Conservation (phyloP, 2,797 vertebrate species). For the Tenualosa thibaudeaui region DNA sequence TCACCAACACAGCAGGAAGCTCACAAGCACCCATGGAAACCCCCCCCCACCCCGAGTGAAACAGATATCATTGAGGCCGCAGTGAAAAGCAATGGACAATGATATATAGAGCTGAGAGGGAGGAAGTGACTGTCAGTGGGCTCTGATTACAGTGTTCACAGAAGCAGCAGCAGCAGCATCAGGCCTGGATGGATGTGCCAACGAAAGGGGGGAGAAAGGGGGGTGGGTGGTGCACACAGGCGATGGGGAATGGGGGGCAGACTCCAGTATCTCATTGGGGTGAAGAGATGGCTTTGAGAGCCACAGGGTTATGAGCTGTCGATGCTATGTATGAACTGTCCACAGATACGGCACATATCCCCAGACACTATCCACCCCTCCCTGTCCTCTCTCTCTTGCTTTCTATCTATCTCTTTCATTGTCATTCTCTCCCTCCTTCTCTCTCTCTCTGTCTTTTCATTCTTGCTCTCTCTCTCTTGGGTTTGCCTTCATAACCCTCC, state of each 20-base stretch:
- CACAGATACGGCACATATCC: slow-evolving; percentile 3
- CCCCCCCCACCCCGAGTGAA: neutral
- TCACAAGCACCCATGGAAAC: neutral
- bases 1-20: neutral
- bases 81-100: neutral
- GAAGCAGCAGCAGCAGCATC: neutral
- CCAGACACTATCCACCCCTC: slow-evolving; percentile 14
- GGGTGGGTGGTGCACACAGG: neutral
- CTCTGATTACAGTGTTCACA: slow-evolving; percentile 14
- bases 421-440: slow-evolving; percentile 15
- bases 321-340: slow-evolving; percentile 13
- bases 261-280: slow-evolving; percentile 24
- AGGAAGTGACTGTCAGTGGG: neutral
- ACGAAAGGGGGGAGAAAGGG: neutral
- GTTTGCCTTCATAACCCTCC: slow-evolving; percentile 25
- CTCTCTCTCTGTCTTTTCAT: slow-evolving; percentile 18
- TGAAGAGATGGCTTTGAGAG: slow-evolving; percentile 24
- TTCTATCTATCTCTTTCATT: neutral
- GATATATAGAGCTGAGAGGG: neutral
- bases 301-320: slow-evolving; percentile 28
- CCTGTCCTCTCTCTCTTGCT: neutral
- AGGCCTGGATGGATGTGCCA: slow-evolving; percentile 16
- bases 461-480: slow-evolving; percentile 6
- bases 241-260: neutral
- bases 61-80: slow-evolving; percentile 15